Conservation (phyloP, 2,888 invertebrate species). For the Aricia artaxerxes region DNA sequence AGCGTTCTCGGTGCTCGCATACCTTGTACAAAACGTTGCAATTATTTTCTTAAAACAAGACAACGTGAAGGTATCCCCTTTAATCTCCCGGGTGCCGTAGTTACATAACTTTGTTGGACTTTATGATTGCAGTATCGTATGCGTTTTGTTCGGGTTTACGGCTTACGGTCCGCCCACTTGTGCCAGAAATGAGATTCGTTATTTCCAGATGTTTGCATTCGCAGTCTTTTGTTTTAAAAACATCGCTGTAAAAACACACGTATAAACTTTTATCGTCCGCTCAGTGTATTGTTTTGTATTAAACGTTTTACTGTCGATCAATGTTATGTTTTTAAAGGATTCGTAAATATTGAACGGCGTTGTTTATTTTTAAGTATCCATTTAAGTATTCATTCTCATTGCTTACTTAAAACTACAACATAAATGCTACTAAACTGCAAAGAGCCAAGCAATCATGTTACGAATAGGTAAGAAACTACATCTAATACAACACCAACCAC, state of each 20-base stretch:
- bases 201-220: conserved; percentile 28
- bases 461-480: neutral
- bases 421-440: neutral
- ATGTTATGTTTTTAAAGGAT: neutral
- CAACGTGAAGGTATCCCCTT: conserved; percentile 23
- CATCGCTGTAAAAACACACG: conserved; percentile 2
- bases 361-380: neutral
- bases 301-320: neutral
- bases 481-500: neutral
- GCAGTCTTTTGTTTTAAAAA: conserved; percentile 26
- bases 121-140: conserved; percentile 32
- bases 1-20: neutral
- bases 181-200: conserved; percentile 30
- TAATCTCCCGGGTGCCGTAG: conserved; percentile 25
- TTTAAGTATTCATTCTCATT: neutral
- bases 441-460: neutral
- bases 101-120: conserved; percentile 28
- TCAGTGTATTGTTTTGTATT: conserved; percentile 6
- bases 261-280: conserved; percentile 18
- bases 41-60: conserved; percentile 26
- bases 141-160: conserved; percentile 30
- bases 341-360: neutral
- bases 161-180: conserved; percentile 28
- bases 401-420: neutral
- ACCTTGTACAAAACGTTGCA: conserved; percentile 23